phyloP scores from a whole-genome alignment of 1,140 invertebrate species.

The Aplysia californica region DNA sequence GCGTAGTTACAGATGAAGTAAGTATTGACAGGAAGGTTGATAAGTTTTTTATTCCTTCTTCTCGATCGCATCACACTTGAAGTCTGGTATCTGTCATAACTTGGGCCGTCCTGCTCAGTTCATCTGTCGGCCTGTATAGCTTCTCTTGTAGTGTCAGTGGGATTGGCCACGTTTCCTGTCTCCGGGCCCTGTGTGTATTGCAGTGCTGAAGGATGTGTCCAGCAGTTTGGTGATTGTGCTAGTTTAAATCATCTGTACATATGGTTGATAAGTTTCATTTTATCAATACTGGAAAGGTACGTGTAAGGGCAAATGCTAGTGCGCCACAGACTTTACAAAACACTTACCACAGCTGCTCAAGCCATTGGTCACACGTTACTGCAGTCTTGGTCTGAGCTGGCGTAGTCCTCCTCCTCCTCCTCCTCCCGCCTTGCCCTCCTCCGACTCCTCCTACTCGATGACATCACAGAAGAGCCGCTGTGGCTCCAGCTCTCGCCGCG shows the following conservation, averaged over 20 bases:
- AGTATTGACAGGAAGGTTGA: too few species aligned
- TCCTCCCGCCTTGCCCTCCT: not conserved
- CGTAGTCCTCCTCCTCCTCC: not conserved
- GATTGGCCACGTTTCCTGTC: too few species aligned
- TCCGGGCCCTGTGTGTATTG: not conserved
- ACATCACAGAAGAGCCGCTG: not conserved
- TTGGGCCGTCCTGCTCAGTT: too few species aligned
- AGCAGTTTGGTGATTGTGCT: not conserved
- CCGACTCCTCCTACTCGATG: not conserved
- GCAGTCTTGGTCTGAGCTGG: slow-evolving; percentile 13
- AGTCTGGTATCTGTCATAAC: too few species aligned
- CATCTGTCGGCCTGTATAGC: too few species aligned
- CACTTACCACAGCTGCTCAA: not conserved
- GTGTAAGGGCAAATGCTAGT: not conserved
- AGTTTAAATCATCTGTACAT: too few species aligned
- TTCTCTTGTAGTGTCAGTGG: too few species aligned
- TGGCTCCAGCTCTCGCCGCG: not conserved
- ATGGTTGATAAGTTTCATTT: not conserved
- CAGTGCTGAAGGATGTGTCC: not conserved
- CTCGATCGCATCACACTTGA: too few species aligned
- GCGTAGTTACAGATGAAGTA: too few species aligned
- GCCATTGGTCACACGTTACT: slow-evolving; percentile 20
- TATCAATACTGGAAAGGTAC: not conserved
- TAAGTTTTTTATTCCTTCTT: too few species aligned
- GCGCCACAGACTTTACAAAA: not conserved